Conservation (phyloP, 1,140 invertebrate species). For the Anastatus disparis region DNA sequence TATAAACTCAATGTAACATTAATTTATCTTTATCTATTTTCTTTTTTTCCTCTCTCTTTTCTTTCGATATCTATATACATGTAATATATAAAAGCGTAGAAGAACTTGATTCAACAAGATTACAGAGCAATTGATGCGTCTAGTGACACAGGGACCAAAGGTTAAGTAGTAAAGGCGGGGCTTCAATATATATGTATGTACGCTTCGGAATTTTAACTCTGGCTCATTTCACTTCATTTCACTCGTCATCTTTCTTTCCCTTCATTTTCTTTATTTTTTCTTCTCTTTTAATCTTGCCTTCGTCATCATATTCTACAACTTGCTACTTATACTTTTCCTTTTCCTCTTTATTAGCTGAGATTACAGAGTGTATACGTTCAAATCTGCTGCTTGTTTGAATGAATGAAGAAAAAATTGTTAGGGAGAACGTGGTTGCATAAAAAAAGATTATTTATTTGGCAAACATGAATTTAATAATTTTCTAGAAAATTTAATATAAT, state of each 20-base stretch:
- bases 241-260: not conserved
- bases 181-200: no score
- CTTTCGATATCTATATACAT: not conserved
- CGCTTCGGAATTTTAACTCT: not conserved
- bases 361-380: not conserved
- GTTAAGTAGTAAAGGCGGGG: not conserved
- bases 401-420: not conserved
- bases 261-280: no score
- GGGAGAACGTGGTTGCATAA: no score
- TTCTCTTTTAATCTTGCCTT: no score
- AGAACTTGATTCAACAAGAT: not conserved
- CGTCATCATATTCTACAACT: no score
- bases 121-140: not conserved
- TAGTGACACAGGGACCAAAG: not conserved
- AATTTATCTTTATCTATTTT: not conserved
- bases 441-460: no score
- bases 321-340: not conserved
- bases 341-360: not conserved
- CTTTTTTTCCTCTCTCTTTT: not conserved
- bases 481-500: no score
- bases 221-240: conserved; percentile 1
- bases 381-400: not conserved
- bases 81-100: no score
- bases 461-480: no score
- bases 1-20: no score